phyloP scores from a whole-genome alignment of 1,140 invertebrate species.

The Epicauta chinensis region DNA sequence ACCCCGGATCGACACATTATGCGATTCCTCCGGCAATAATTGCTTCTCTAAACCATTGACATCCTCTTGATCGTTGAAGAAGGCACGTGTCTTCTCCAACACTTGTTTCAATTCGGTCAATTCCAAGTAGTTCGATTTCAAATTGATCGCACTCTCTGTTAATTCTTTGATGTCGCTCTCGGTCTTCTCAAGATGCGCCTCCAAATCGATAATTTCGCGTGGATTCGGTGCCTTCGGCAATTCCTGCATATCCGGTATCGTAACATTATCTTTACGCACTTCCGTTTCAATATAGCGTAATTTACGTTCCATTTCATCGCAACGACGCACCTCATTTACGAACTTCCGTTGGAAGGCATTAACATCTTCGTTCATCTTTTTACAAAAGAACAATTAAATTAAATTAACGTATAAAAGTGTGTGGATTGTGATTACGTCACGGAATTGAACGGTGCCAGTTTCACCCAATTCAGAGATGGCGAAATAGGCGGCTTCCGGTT shows the following conservation, averaged over 20 bases:
- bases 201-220: conserved; percentile 92
- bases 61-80: conserved; percentile 80
- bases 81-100: conserved; percentile 86
- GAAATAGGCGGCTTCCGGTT: conserved; percentile 84
- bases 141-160: conserved; percentile 85
- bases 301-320: conserved; percentile 91
- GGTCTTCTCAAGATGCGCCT: conserved; percentile 89
- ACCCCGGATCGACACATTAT: conserved; percentile 48
- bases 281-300: conserved; percentile 92
- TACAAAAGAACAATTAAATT: no score
- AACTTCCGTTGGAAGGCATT: conserved; percentile 89
- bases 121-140: conserved; percentile 92
- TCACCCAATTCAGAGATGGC: conserved; percentile 86
- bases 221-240: conserved; percentile 88
- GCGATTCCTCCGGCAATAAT: conserved; percentile 47
- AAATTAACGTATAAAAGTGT: background rate
- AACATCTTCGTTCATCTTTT: conserved; percentile 73
- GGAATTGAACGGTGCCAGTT: conserved; percentile 82
- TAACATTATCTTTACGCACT: conserved; percentile 85
- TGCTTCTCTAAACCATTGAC: conserved; percentile 53
- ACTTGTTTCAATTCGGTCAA: conserved; percentile 90
- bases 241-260: conserved; percentile 77
- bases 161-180: conserved; percentile 90
- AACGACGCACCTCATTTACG: conserved; percentile 84
- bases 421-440: conserved; percentile 70